Base-by-base conservation (phyloP, 2,113 vertebrate genomes). In the Poeciliopsis turrubarensis region DNA sequence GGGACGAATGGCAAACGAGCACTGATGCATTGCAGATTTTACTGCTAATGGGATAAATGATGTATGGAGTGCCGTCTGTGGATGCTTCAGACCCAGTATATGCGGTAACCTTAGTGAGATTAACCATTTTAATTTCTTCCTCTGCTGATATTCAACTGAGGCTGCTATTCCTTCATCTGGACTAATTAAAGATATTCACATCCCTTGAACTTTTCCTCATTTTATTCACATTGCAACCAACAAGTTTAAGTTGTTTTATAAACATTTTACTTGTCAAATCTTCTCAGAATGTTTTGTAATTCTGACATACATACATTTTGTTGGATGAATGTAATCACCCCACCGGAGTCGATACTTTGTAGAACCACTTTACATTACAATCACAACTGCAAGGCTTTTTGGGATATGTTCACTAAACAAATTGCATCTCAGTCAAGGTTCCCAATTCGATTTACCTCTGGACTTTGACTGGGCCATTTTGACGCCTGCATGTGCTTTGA, bases 81-180 rank as follows among this genome's bases (percentile, higher is more conserved):
- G 25, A 57, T n/a, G 22, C 22, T 10, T 57, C 10, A 57, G 51
- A n/a, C 51, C 8, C 51, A n/a, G 51, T 10, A n/a, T 57, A 57
- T 57, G 22, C 7, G 25, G 51, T 57, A 7, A 57, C 22, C 6
- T 57, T n/a, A 25, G 17, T 54, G 17, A 54, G 2, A 22, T 22
- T 54, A 26, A 44, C 39, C 39, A 22, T 29, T 47, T 17, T 68
- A 19, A 9, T 44, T 41, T 8, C 65, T 30, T 27, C 14, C 65
- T 67, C 3, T 68, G 39, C 30, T 62, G 22, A 57, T 57, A 68
- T 63, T n/a, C 4, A 27, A 79, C 32, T 54, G 17, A 32, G 65
- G 22, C 10, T 57, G n/a, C 51, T 31, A 3, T n/a, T 32, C 19
- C 30, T 31, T 32, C 31, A 32, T 32, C 29, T 64, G 17, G 5